These are phyloP conservation scores for Fulmarus glacialis DNA, from an alignment of 2,113 vertebrate species.

Conservation along the genomic window DNA sequence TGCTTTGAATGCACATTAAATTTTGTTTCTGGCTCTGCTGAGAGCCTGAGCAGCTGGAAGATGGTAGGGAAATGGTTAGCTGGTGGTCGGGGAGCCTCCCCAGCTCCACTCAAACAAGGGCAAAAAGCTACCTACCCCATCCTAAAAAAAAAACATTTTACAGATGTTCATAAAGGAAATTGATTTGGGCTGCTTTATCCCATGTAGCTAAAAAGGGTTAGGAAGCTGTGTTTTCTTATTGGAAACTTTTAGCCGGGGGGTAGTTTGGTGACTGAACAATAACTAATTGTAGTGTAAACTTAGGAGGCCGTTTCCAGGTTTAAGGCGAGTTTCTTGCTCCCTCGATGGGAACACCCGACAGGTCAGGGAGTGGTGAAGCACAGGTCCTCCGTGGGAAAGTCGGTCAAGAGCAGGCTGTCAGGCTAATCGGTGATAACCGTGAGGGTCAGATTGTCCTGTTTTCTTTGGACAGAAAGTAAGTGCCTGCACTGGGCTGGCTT, in stretches of 20 bases:
- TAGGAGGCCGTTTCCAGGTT: not conserved
- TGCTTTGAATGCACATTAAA: not conserved
- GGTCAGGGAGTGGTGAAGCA: not conserved
- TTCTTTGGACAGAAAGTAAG: not conserved
- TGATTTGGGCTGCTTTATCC: not conserved
- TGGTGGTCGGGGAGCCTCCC: not conserved
- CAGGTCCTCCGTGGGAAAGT: not conserved
- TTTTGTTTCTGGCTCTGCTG: not conserved
- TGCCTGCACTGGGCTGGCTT: not conserved
- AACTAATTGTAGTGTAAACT: not conserved
- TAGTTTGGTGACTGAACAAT: not conserved
- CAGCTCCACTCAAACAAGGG: not conserved
- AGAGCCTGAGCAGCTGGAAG: not conserved
- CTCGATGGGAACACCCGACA: rapidly evolving
- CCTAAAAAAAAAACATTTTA: not conserved
- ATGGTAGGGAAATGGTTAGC: not conserved
- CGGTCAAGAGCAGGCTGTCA: not conserved
- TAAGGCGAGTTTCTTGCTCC: not conserved
- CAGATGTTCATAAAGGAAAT: not conserved
- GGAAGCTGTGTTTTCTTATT: not conserved
- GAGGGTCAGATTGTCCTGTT: not conserved
- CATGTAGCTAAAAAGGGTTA: not conserved
- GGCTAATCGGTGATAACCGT: not conserved
- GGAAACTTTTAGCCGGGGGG: not conserved
- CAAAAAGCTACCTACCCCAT: not conserved